These are phyloP conservation scores for Mormyrops attenuatus DNA, from an alignment of 2,797 vertebrate genomes.

Conservation along the genomic window DNA sequence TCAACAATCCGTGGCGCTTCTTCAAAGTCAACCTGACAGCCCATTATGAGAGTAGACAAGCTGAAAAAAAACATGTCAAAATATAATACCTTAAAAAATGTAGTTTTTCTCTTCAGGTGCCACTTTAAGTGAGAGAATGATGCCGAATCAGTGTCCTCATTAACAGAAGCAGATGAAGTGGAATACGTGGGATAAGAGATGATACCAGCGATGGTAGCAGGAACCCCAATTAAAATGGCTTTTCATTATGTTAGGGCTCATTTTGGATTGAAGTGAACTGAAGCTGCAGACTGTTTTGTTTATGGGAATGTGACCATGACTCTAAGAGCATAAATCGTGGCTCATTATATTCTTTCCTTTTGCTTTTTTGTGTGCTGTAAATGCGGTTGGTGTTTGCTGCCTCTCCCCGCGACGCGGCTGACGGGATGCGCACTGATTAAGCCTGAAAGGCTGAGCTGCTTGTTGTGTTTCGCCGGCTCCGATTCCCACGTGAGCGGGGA, in stretches of 20 bases:
- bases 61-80: constrained; percentile 30
- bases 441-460: not conserved
- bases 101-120: constrained; percentile 29
- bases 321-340: not conserved
- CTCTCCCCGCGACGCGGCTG: not conserved
- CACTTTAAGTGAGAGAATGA: constrained; percentile 20
- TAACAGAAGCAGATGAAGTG: constrained; percentile 46
- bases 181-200: constrained; percentile 26
- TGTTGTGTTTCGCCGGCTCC: not conserved
- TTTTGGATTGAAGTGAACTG: not conserved
- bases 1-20: constrained; percentile 62
- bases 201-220: constrained; percentile 46
- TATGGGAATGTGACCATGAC: not conserved
- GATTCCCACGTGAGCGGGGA: constrained; percentile 33
- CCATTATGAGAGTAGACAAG: constrained; percentile 52
- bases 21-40: constrained; percentile 58
- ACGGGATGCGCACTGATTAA: constrained; percentile 1
- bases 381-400: constrained; percentile 28
- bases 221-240: constrained; percentile 55
- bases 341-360: not conserved
- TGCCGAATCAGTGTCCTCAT: constrained; percentile 51
- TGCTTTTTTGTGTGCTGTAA: constrained; percentile 28
- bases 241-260: not conserved
- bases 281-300: not conserved
- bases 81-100: constrained; percentile 31